Conservation (phyloP, 1,140 invertebrate genomes). For the Drosophila miranda region DNA sequence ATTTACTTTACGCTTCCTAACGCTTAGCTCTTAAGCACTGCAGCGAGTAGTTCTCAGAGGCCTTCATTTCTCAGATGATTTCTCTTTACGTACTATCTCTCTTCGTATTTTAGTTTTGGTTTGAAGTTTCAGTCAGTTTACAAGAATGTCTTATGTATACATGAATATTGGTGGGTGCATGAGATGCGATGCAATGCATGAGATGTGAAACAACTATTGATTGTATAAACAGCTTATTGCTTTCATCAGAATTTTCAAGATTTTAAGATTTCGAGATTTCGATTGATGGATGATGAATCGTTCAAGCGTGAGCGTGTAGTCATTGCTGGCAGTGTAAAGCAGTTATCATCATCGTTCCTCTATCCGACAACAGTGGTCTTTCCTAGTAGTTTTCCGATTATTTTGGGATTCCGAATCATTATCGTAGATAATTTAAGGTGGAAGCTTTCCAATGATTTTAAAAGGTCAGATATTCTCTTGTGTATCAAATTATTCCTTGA, state of each 20-base stretch:
- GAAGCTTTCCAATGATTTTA: too few species aligned
- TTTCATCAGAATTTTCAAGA: slow-evolving; percentile 31
- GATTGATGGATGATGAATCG: slow-evolving; percentile 2
- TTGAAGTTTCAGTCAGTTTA: slow-evolving; percentile 47
- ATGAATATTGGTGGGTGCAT: slow-evolving; percentile 5
- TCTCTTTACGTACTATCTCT: slow-evolving; percentile 16
- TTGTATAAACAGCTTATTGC: slow-evolving; percentile 75
- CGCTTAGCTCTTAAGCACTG: slow-evolving; percentile 37
- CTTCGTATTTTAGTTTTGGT: slow-evolving; percentile 22
- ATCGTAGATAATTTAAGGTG: too few species aligned
- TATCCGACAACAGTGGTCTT: slow-evolving; percentile 12
- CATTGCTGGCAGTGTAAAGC: slow-evolving; percentile 46
- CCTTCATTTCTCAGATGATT: slow-evolving; percentile 43
- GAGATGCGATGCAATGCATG: slow-evolving; percentile 11
- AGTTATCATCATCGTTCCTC: slow-evolving; percentile 20
- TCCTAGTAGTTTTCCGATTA: too few species aligned
- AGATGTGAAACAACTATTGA: slow-evolving; percentile 42
- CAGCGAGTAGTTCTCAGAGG: slow-evolving; percentile 17
- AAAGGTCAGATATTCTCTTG: too few species aligned
- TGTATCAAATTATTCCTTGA: too few species aligned
- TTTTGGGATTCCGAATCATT: too few species aligned
- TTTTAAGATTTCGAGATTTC: slow-evolving; percentile 1
- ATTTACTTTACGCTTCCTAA: slow-evolving; percentile 36
- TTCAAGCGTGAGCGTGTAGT: slow-evolving; percentile 4
- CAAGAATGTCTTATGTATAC: slow-evolving; percentile 31